Conservation (phyloP, 2,888 invertebrate genomes). For the Marasmarcha lunaedactyla region DNA sequence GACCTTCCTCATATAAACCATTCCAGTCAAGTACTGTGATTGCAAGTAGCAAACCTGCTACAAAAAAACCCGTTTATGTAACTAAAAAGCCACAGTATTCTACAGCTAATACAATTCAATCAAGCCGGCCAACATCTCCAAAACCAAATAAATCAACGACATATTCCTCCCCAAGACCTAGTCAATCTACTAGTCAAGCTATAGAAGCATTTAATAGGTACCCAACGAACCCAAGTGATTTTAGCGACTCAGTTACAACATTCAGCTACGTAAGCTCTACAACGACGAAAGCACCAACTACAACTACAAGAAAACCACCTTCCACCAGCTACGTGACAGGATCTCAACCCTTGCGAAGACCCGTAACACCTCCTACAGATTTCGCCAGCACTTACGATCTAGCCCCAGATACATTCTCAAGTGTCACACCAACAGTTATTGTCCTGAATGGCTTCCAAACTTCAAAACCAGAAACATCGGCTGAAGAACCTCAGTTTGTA, state of each 20-base stretch:
- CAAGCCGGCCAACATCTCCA: not conserved
- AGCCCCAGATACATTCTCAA: constrained; percentile 50
- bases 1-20: constrained; percentile 32
- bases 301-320: constrained; percentile 42
- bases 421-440: constrained; percentile 61
- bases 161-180: constrained; percentile 45
- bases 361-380: constrained; percentile 29
- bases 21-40: constrained; percentile 3
- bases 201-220: constrained; percentile 56
- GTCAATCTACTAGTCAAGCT: constrained; percentile 56
- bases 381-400: constrained; percentile 39
- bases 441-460: constrained; percentile 44
- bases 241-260: constrained; percentile 45
- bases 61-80: constrained; percentile 30
- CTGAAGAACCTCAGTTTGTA: constrained; percentile 45
- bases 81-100: constrained; percentile 23
- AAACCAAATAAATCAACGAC: constrained; percentile 30
- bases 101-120: constrained; percentile 39
- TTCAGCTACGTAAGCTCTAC: constrained; percentile 52
- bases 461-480: constrained; percentile 31
- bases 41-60: constrained; percentile 22
- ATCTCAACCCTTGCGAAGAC: constrained; percentile 58
- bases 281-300: constrained; percentile 35
- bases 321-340: constrained; percentile 62
- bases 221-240: constrained; percentile 50